Base-by-base conservation (phyloP, 2,113 vertebrate genomes). In the Leucoraja erinaceus region DNA sequence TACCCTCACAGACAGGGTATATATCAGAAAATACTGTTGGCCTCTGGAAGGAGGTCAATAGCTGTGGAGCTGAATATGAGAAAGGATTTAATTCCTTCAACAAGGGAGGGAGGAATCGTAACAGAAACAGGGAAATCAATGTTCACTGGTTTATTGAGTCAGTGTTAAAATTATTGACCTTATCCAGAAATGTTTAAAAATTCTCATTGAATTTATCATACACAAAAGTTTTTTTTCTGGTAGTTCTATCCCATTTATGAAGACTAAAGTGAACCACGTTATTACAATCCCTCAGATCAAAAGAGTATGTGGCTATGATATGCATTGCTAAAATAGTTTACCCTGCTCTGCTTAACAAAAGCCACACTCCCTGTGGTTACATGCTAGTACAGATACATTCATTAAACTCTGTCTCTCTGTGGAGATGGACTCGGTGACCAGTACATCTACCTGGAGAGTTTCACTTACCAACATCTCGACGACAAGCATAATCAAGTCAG, bases 381-480 rank as follows among this genome's bases (percentile, higher is more conserved):
- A 31, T 14, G 2, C 11, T n/a, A 86, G 59, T 59, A 88, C 83
- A 63, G 16, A 61, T 28, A 22, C 78, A 14, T 25, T 31, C 83
- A 88, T 88, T 88, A 88, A 88, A 63, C 59, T 63, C 59, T n/a
- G 16, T 88, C 28, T 88, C 59, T 63, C 59, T 88, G 83, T 63
- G n/a, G 28, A 88, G 28, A 31, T 63, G n/a, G n/a, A 59, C 61
- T 31, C 59, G 31, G 59, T 88, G 83, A 88, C 28, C 25, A 25
- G 18, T 16, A 11, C 12, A 63, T 88, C 28, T 31, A 86, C 56
- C 5, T 0, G 38, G 38, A 47, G 38, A 47, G 38, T 47, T 47
- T 47, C 38, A 59, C 11, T 63, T n/a, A 84, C 25, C 16, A 5
- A 56, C 59, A 84, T n/a, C 54, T 11, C 11, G 11, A 84, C 81